Evolutionary conservation across 2,113 vertebrate species (phyloP), one percentile per base, ranked within the genome.

Genomic region (Sebastes fasciatus): DNA sequence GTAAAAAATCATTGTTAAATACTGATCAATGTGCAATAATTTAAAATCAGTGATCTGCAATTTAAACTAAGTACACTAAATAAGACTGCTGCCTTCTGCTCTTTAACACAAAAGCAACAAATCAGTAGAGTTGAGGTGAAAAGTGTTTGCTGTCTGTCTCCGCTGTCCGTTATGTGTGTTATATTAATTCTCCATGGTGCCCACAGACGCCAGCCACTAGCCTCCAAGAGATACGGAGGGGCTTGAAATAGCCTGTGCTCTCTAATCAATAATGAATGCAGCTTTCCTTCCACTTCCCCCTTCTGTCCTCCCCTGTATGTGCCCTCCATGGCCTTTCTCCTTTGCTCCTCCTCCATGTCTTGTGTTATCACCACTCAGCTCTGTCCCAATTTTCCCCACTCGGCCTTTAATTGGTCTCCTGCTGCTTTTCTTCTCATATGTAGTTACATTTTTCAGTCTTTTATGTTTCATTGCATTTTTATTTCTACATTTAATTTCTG

Each of bases 231-330:
- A 48, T 43, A 49, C 17, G 16, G 58, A 85, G 61, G 58, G 77
- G 74, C 88, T 83, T 68, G 78, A 91, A 90, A 92, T 89, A 92
- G 88, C 79, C 88, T 1, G 40, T 42, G 72, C 87, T 86, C 80
- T 86, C 85, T 85, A 68, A 94, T 95, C 88, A 95, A 93, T 93
- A 92, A 93, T 94, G 77, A 79, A 94, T 93, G 89, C 42, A 51
- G 78, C 75, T 86, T 86, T 89, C 82, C 86, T 89, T 86, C 82
- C 84, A 73, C 79, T 74, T 55, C 74, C 63, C 62, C 57, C 74
- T 54, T n/a, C 60, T 60, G 74, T 70, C 82, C 67, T 77, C 58
- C 82, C 71, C 71, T 69, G 8, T 74, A 57, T 46, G 7, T 8
- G 58, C 64, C 82, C 72, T 86, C 71, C 17, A 11, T 43, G 42